Base-by-base conservation (phyloP, 2,797 vertebrate species). In the Euthynnus affinis region DNA sequence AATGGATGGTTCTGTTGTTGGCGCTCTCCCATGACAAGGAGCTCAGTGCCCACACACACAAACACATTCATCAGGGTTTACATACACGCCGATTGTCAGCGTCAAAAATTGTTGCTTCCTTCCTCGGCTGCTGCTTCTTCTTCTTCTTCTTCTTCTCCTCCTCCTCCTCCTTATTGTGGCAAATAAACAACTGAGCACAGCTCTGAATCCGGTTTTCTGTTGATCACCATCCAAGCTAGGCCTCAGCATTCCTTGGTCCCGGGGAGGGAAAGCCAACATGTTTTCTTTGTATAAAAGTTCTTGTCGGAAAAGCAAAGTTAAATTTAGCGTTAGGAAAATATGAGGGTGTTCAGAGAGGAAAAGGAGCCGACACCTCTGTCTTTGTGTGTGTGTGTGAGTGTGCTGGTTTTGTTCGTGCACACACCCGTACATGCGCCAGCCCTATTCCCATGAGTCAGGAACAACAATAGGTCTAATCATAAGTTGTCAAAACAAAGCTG, bases 321-420 rank as follows among this genome's bases (percentile, higher is more conserved):
- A 82, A 83, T 91, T 91, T 88, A 84, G 78, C 22, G 5, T 34
- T 58, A 18, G 75, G 78, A 89, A 89, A 91, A 78, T 76, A 76
- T 80, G 59, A 83, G 40, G 23, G 42, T 46, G 37, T 81, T 83
- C 56, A 40, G 23, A 72, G 59, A 71, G 74, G 58, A 76, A 86
- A 74, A 69, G 65, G 40, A 78, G 71, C 66, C 40, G 29, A 69
- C 66, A 75, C 62, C 3, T 83, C 60, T 80, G 58, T 25, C 48
- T 37, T n/a, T 69, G 53, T 73, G 49, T 37, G n/a, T 52, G 32
- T 64, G 17, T 62, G 48, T 44, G 65, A 44, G 27, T 60, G 59
- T 64, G 59, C 48, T 48, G 48, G 17, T 25, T 59, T 51, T 52
- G 8, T 34, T 14, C 4, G 4, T 49, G 48, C 22, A 32, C 58